A percentile compares a stretch with the other conserved stretches of the same genome.
These are phyloP conservation scores for Pinctada fucata DNA, from an alignment of 2,888 invertebrate genomes.

Conservation along the genomic window DNA sequence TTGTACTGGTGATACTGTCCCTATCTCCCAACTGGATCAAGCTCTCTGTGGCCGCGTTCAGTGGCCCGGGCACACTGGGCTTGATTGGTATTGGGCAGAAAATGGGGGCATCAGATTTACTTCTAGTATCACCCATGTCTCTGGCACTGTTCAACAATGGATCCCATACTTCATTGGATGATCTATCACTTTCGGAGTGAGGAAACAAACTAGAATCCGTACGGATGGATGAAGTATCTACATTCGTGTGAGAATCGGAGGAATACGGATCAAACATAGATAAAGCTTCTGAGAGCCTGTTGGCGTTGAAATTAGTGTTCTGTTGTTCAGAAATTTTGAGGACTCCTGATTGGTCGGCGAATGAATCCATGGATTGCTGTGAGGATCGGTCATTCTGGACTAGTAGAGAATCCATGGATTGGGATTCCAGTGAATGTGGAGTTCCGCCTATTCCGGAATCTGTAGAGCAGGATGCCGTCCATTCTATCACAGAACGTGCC, in stretches of 20 bases:
- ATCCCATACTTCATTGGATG: conserved; percentile 1
- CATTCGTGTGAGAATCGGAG: conserved; percentile 11
- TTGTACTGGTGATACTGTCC: conserved; percentile 56
- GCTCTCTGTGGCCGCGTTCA: neutral
- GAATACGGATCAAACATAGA: conserved; percentile 66
- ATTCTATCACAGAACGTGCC: conserved; percentile 11
- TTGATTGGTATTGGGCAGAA: neutral
- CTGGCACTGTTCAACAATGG: neutral
- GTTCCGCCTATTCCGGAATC: conserved; percentile 46
- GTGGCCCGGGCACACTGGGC: neutral
- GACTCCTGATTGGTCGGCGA: conserved; percentile 46
- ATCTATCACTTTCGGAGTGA: neutral
- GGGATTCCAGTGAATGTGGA: conserved; percentile 26
- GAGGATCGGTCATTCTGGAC: conserved; percentile 29
- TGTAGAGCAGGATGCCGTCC: conserved; percentile 31
- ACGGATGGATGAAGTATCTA: neutral
- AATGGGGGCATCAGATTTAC: conserved; percentile 1
- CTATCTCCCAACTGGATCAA: neutral
- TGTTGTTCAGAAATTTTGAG: conserved; percentile 70
- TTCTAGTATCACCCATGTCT: neutral
- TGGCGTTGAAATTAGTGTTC: conserved; percentile 67
- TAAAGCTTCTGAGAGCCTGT: conserved; percentile 67
- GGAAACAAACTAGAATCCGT: conserved; percentile 13
- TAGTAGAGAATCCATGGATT: conserved; percentile 7
- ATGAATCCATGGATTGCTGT: conserved; percentile 37